These are phyloP conservation scores for Caenorhabditis sp. DNA, from an alignment of 2,888 invertebrate species.

Conservation along the genomic window DNA sequence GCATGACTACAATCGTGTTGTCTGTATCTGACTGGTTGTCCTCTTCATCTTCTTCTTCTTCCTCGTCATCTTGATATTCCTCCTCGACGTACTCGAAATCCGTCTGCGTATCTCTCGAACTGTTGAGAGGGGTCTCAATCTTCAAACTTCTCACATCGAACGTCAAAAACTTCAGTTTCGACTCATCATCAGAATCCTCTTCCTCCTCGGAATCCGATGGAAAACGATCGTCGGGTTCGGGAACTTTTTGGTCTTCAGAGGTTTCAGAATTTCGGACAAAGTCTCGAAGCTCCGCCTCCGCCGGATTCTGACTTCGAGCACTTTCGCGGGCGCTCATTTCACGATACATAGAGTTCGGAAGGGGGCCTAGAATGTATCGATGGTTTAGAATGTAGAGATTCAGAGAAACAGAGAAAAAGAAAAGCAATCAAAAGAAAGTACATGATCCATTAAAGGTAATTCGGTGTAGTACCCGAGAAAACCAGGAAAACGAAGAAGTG, in stretches of 20 bases:
- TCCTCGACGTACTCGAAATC: background rate
- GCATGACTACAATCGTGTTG: slow-evolving; percentile 55
- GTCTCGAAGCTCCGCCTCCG: background rate
- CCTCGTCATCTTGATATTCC: slow-evolving; percentile 22
- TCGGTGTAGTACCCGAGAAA: background rate
- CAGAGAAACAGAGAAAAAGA: too few species aligned
- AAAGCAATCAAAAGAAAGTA: too few species aligned
- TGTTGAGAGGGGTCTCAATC: too few species aligned
- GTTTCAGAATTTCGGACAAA: slow-evolving; percentile 23
- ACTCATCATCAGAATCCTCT: slow-evolving; percentile 59
- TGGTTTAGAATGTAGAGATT: too few species aligned
- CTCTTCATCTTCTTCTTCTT: slow-evolving; percentile 34
- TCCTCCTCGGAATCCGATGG: slow-evolving; percentile 53
- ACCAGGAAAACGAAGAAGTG: background rate
- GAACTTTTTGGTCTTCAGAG: background rate
- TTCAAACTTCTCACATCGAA: background rate
- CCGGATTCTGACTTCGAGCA: slow-evolving; percentile 17
- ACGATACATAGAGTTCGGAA: slow-evolving; percentile 58
- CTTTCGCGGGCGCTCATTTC: slow-evolving; percentile 62
- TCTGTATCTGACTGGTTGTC: slow-evolving; percentile 54
- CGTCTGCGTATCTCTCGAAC: slow-evolving; percentile 17
- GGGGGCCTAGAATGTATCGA: background rate
- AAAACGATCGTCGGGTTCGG: slow-evolving; percentile 28
- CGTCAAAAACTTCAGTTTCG: background rate
- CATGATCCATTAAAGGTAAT: too few species aligned